Base-by-base conservation (phyloP, 1,140 invertebrate species). In the Macrobrachium rosenbergii region DNA sequence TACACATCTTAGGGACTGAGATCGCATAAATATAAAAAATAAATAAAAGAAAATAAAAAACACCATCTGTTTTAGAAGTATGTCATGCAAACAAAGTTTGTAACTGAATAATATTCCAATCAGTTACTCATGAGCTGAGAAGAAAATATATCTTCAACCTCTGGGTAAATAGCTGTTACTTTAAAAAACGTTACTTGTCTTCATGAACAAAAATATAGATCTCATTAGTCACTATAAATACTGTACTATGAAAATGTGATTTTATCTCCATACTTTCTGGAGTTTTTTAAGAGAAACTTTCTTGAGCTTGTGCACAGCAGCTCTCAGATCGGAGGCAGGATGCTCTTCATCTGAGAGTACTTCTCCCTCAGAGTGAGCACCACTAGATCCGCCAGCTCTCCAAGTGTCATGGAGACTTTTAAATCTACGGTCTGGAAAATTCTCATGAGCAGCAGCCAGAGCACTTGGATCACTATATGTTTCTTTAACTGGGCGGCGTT, bases 291-390 rank as follows among this genome's bases (percentile, higher is more conserved):
- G 92, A 2, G 95, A 96, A 7, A 95, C 94, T 91, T 95, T 95
- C 92, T 95, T 96, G 89, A 96, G 93, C 88, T 91, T 91, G 81
- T 90, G 82, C n/a, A 89, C 89, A 73, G 88, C 88, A 60, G 88
- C 83, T 16, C 89, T 52, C 19, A 90, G 59, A 52, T 89, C 88
- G 62, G 81, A 89, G 11, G 89, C 62, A 8, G 82, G 80, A 28
- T 83, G 77, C 45, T 87, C 88, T 10, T 89, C 87, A 43, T 90
- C 88, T 21, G 86, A 85, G 75, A 89, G 85, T 43, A 89, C 90
- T 91, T 96, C 95, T 16, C 95, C 95, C 91, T 96, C 95, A 0
- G 95, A 96, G 90, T 96, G 95, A 0, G 95, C 95, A 92, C 96
- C 94, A 45, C 93, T 91, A 87, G 93, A 89, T 84, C 92, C 91